Conservation (phyloP, 2,888 invertebrate genomes). For the Argyresthia goedartella region DNA sequence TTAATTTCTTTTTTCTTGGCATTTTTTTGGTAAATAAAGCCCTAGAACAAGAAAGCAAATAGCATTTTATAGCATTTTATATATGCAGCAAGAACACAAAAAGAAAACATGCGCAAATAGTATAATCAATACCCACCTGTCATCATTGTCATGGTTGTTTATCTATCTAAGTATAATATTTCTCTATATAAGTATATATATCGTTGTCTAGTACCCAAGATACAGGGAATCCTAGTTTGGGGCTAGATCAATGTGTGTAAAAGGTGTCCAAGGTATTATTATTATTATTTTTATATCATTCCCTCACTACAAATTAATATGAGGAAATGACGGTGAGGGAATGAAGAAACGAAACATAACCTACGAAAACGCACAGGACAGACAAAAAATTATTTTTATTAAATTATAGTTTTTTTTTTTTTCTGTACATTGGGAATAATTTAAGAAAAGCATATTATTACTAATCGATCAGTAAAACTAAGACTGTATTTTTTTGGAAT, state of each 20-base stretch:
- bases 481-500: neutral
- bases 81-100: neutral
- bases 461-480: neutral
- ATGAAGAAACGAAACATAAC: constrained; percentile 4
- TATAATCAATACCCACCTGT: constrained; percentile 5
- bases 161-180: too few relatives aligned
- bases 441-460: neutral
- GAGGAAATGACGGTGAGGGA: constrained; percentile 6
- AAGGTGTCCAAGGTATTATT: too few relatives aligned
- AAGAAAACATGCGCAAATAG: neutral
- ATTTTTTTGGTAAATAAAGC: neutral
- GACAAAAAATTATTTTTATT: neutral
- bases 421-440: neutral
- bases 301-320: constrained; percentile 2
- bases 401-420: neutral
- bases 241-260: too few relatives aligned
- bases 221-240: too few relatives aligned
- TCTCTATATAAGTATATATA: too few relatives aligned
- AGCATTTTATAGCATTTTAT: neutral
- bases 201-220: too few relatives aligned
- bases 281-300: too few relatives aligned
- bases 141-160: too few relatives aligned
- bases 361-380: neutral
- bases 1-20: neutral
- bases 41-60: neutral